phyloP scores from a whole-genome alignment of 2,113 vertebrate species.

The Tachysurus vachellii region DNA sequence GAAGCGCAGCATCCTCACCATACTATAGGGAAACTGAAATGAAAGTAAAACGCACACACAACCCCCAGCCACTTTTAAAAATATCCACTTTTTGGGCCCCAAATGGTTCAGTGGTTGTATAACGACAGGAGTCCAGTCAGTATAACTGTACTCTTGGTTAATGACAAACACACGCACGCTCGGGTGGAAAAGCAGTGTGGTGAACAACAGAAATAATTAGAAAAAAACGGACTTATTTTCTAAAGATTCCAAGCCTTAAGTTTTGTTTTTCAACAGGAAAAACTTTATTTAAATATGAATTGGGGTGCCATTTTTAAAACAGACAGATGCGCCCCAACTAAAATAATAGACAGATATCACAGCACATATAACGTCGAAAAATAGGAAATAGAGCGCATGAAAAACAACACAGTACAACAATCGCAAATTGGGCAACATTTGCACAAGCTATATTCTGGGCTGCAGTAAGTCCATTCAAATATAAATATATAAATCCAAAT shows the following conservation, averaged over 20 bases:
- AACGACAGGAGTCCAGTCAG: constrained; percentile 46
- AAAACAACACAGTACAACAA: background rate
- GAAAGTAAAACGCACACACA: constrained; percentile 53
- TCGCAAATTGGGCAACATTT: background rate
- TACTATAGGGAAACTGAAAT: constrained; percentile 45
- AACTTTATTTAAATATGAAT: background rate
- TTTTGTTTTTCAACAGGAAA: constrained; percentile 5
- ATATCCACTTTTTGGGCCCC: constrained; percentile 54
- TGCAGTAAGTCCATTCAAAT: background rate
- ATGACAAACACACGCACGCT: constrained; percentile 52
- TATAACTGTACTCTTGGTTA: constrained; percentile 51
- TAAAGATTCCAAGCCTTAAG: constrained; percentile 25
- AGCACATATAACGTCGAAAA: background rate
- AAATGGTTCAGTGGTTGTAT: constrained; percentile 51
- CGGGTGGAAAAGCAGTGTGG: constrained; percentile 4
- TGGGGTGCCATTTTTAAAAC: constrained; percentile 14
- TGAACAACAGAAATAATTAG: constrained; percentile 19
- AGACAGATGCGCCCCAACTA: constrained; percentile 15
- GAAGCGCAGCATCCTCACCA: constrained; percentile 53
- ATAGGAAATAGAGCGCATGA: background rate
- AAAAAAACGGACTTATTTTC: constrained; percentile 6
- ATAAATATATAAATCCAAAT: background rate
- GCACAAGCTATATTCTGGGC: background rate
- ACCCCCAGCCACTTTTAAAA: constrained; percentile 51
- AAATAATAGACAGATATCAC: background rate